phyloP scores from a whole-genome alignment of 1,140 invertebrate species.

The Wiebesia pumilae region DNA sequence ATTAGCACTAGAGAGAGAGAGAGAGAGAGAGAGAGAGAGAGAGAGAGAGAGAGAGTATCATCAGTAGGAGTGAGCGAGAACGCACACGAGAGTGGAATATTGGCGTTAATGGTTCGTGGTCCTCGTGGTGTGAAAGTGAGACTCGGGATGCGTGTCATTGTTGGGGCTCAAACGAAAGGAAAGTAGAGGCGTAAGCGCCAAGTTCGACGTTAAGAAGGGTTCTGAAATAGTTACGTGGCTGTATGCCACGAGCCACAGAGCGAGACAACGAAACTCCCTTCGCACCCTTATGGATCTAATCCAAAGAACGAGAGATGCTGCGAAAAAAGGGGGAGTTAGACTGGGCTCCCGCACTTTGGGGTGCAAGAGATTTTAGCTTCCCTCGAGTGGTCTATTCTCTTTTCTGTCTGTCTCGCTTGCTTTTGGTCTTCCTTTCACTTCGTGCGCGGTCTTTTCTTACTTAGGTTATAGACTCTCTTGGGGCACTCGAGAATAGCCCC shows the following conservation, averaged over 20 bases:
- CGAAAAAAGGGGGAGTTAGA: constrained; percentile 72
- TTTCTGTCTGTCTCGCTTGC: constrained; percentile 53
- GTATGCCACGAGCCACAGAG: constrained; percentile 1
- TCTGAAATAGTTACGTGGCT: constrained; percentile 33
- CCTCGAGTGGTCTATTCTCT: constrained; percentile 65
- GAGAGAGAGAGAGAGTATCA: neutral
- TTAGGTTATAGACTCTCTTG: constrained; percentile 54
- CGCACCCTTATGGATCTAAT: constrained; percentile 60
- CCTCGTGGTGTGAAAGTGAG: constrained; percentile 72
- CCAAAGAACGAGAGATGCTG: constrained; percentile 69
- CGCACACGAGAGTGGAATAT: constrained; percentile 60
- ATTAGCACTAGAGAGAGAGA: constrained; percentile 17
- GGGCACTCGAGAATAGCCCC: constrained; percentile 62
- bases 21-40: neutral
- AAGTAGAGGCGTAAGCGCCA: neutral
- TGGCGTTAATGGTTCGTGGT: constrained; percentile 72
- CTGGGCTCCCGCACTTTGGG: constrained; percentile 71
- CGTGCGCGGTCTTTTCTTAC: constrained; percentile 44
- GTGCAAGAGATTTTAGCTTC: constrained; percentile 73
- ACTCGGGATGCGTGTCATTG: constrained; percentile 70
- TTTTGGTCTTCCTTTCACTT: constrained; percentile 48
- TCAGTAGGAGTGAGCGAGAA: neutral
- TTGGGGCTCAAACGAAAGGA: constrained; percentile 55
- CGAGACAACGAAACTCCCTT: constrained; percentile 53
- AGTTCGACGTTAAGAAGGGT: neutral